These are phyloP conservation scores for Eupithecia dodoneata DNA, from an alignment of 2,888 invertebrate species.

Conservation along the genomic window DNA sequence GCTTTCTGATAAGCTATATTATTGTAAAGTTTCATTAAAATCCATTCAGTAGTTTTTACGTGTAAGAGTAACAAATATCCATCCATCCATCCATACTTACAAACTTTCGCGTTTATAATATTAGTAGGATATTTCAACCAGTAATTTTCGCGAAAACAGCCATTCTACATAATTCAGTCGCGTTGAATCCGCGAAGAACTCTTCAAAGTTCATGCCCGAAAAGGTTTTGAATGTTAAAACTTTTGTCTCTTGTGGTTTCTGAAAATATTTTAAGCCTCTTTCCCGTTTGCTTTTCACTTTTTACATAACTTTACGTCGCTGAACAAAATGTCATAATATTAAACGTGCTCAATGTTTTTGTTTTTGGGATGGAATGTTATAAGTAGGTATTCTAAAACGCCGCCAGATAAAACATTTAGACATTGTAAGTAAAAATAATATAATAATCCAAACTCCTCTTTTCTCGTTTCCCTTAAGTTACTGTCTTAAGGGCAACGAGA, in stretches of 20 bases:
- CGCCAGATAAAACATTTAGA: too few species aligned
- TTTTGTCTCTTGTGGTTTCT: conserved; percentile 42
- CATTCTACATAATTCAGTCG: conserved; percentile 22
- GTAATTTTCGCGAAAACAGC: neutral
- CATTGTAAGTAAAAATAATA: too few species aligned
- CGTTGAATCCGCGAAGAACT: conserved; percentile 36
- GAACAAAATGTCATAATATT: neutral
- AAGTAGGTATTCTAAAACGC: too few species aligned
- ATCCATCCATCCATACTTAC: too few species aligned
- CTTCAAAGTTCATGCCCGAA: conserved; percentile 35
- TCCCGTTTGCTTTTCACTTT: conserved; percentile 26
- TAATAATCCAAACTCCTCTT: too few species aligned
- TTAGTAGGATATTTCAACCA: neutral
- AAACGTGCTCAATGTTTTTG: neutral
- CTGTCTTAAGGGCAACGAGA: too few species aligned
- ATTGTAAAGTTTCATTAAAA: too few species aligned
- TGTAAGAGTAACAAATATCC: too few species aligned
- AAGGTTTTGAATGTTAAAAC: conserved; percentile 40
- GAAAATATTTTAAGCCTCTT: conserved; percentile 40
- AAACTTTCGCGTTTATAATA: neutral
- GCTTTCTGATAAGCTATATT: too few species aligned
- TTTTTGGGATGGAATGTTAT: neutral
- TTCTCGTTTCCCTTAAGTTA: too few species aligned
- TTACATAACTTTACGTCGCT: neutral
- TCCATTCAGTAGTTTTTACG: too few species aligned